Evolutionary conservation across 2,888 invertebrate species (phyloP).

Genomic region (Thymelicus acteon): DNA sequence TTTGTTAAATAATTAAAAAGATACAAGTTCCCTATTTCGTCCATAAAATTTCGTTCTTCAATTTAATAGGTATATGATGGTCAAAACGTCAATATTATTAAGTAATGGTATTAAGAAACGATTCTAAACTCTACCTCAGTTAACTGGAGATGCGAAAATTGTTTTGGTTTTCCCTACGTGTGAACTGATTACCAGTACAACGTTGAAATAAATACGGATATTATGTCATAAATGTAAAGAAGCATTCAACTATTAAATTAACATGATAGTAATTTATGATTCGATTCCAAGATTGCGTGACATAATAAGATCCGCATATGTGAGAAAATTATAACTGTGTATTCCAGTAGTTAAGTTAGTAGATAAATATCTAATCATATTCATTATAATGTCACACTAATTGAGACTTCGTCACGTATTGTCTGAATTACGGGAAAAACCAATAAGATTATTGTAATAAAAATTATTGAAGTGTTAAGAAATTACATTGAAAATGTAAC

Average conservation of each 20-base stretch:
- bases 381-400: not conserved
- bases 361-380: not conserved
- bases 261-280: conserved; percentile 12
- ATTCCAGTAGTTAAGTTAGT: too few relatives aligned
- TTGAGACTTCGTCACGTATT: not conserved
- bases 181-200: too few relatives aligned
- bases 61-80: too few relatives aligned
- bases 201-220: not conserved
- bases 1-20: too few relatives aligned
- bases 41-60: too few relatives aligned
- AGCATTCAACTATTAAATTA: not conserved
- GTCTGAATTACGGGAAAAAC: not conserved
- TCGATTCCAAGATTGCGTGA: conserved; percentile 24
- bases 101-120: too few relatives aligned
- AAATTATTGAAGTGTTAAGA: not conserved
- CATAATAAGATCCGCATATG: conserved; percentile 24
- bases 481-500: too few relatives aligned
- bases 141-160: too few relatives aligned
- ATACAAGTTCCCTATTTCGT: too few relatives aligned
- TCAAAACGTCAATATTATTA: too few relatives aligned
- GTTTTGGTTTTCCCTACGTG: too few relatives aligned
- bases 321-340: conserved; percentile 16
- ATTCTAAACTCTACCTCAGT: too few relatives aligned
- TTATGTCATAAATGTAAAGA: not conserved
- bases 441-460: not conserved